Percentiles rank a stretch among this genome's conserved stretches.
These are phyloP conservation scores for Ethmia dodecea DNA, from an alignment of 2,888 invertebrate genomes.

Conservation along the genomic window DNA sequence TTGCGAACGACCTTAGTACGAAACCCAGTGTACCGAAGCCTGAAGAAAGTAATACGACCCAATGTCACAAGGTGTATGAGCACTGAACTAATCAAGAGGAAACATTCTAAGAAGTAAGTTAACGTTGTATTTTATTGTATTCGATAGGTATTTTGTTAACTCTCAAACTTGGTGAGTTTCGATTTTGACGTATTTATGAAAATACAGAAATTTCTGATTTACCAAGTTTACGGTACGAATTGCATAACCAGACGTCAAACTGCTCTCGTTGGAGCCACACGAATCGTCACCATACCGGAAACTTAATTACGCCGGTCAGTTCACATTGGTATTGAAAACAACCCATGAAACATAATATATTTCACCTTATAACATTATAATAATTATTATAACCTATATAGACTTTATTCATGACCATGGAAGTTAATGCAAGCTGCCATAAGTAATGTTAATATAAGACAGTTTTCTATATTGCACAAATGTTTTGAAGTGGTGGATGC, in stretches of 20 bases:
- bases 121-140: constrained; percentile 12
- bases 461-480: too few relatives aligned
- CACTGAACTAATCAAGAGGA: constrained; percentile 79
- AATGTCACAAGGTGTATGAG: constrained; percentile 79
- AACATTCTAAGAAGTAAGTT: constrained; percentile 78
- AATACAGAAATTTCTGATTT: constrained; percentile 7
- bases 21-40: constrained; percentile 78
- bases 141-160: constrained; percentile 4
- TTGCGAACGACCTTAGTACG: constrained; percentile 85
- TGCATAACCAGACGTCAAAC: constrained; percentile 72
- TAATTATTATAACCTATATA: too few relatives aligned
- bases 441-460: too few relatives aligned
- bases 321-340: too few relatives aligned
- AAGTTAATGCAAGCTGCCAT: too few relatives aligned
- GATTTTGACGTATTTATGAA: constrained; percentile 3
- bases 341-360: too few relatives aligned
- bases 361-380: too few relatives aligned
- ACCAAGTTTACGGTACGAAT: constrained; percentile 34
- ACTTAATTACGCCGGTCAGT: too few relatives aligned
- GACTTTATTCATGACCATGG: too few relatives aligned
- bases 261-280: constrained; percentile 34
- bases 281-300: too few relatives aligned
- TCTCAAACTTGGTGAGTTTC: neutral
- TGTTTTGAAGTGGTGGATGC: too few relatives aligned
- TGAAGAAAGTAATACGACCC: constrained; percentile 77